Base-by-base conservation (phyloP, 2,113 vertebrate genomes). In the Pomatostomus ruficeps region DNA sequence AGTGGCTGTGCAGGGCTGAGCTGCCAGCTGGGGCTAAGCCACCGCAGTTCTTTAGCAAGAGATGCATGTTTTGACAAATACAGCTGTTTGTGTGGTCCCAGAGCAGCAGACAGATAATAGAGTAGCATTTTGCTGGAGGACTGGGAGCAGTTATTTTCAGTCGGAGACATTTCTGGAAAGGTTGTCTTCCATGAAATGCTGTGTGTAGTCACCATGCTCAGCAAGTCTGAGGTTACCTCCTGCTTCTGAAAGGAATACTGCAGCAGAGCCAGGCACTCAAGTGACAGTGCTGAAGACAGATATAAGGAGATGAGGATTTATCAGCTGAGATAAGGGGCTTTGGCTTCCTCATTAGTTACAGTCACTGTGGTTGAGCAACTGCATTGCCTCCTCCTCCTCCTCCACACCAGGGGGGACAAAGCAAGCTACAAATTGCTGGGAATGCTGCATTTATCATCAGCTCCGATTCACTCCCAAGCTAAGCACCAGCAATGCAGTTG, bases 271-370 rank as follows among this genome's bases (percentile, higher is more conserved):
- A 54, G 66, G 38, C 38, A 16, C 35, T 76, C 6, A 7, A 87
- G 62, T 82, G 89, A 54, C 93, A 94, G 46, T 4, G 35, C 66
- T 89, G 81, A 68, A 89, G 84, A 87, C 80, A 85, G 84, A 58
- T 75, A 45, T 6, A 89, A 95, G 70, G 80, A 94, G 91, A 85
- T 82, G 77, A 95, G 87, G 87, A 89, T 91, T 96, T 94, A 89
- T 87, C 93, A 91, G 70, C 70, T 51, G n/a, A 91, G 87, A 96
- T 94, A 91, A 91, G 90, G 78, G 45, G n/a, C 74, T 95, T 72
- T 75, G 74, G 62, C 66, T 96, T 88, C 74, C 45, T 94, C 95
- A 89, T 94, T 93, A 92, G 80, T 93, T 89, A 92, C 43, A 89
- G 77, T 89, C 90, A 57, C 85, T 57, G 49, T 40, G 48, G 58